These are phyloP conservation scores for Thunnus maccoyii DNA, from an alignment of 2,113 vertebrate species.

Conservation along the genomic window DNA sequence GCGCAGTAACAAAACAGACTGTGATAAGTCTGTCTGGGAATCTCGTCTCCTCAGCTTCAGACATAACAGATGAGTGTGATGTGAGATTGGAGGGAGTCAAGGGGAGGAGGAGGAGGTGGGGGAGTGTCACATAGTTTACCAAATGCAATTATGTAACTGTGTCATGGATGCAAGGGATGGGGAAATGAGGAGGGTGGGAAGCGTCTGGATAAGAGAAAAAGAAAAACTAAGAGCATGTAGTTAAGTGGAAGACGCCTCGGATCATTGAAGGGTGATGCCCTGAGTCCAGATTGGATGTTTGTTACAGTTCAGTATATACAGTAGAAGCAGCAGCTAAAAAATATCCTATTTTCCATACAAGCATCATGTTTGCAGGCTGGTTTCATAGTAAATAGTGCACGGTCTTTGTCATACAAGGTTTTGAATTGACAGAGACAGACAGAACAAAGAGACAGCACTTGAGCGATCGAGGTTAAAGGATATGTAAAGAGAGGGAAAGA, in stretches of 20 bases:
- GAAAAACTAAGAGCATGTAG: background rate
- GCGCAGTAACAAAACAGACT: constrained; percentile 67
- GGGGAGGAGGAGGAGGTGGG: background rate
- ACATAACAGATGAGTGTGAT: constrained; percentile 76
- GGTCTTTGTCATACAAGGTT: background rate
- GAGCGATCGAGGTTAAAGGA: constrained; percentile 39
- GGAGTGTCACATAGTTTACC: constrained; percentile 74
- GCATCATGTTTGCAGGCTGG: background rate
- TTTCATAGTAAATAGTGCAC: background rate
- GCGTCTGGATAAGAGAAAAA: constrained; percentile 20
- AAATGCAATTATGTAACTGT: constrained; percentile 72
- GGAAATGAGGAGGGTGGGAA: constrained; percentile 21
- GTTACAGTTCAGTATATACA: background rate
- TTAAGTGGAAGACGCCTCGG: background rate
- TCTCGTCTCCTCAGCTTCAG: constrained; percentile 80
- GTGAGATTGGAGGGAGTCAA: constrained; percentile 41
- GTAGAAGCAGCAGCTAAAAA: background rate
- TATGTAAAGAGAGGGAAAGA: constrained; percentile 16
- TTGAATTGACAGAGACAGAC: constrained; percentile 34
- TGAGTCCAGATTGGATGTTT: background rate
- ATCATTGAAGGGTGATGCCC: background rate
- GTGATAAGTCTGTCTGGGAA: constrained; percentile 84
- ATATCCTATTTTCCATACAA: too few relatives aligned
- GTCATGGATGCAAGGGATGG: constrained; percentile 53
- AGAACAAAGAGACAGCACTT: constrained; percentile 26